A percentile compares a stretch with the other conserved stretches of the same genome.
phyloP scores from a whole-genome alignment of 2,888 invertebrate genomes.

The Laothoe populi region DNA sequence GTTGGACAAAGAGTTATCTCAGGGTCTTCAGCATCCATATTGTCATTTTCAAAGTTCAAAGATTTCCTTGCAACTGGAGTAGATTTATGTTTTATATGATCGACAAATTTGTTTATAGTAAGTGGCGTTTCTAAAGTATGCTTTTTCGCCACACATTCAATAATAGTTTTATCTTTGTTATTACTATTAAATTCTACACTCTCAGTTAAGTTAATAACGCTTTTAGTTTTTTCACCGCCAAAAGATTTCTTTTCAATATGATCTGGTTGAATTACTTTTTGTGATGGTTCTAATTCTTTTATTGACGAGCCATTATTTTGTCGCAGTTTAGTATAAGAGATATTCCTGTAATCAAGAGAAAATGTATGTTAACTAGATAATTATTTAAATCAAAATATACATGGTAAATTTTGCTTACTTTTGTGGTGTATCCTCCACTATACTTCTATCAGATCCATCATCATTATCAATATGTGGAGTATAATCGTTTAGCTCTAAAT shows the following conservation, averaged over 20 bases:
- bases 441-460: slow-evolving; percentile 68
- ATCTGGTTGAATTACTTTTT: slow-evolving; percentile 38
- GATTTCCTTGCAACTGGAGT: slow-evolving; percentile 75
- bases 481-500: slow-evolving; percentile 43
- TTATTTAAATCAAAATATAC: background rate
- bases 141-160: slow-evolving; percentile 45
- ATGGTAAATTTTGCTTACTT: slow-evolving; percentile 58
- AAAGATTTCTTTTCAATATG: slow-evolving; percentile 32
- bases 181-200: slow-evolving; percentile 48
- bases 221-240: slow-evolving; percentile 41
- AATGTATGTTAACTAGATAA: slow-evolving; percentile 8
- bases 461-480: slow-evolving; percentile 47
- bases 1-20: slow-evolving; percentile 66
- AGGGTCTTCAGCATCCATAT: slow-evolving; percentile 48
- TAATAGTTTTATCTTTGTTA: slow-evolving; percentile 50
- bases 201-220: slow-evolving; percentile 59
- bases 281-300: slow-evolving; percentile 39
- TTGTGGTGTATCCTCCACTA: slow-evolving; percentile 80
- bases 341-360: slow-evolving; percentile 49
- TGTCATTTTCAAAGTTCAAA: slow-evolving; percentile 59
- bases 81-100: slow-evolving; percentile 69
- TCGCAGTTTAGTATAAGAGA: slow-evolving; percentile 56
- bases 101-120: slow-evolving; percentile 67
- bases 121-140: slow-evolving; percentile 62
- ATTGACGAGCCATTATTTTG: slow-evolving; percentile 43